Evolutionary conservation across 2,797 vertebrate species (phyloP).

Genomic region (Rachycentron canadum): DNA sequence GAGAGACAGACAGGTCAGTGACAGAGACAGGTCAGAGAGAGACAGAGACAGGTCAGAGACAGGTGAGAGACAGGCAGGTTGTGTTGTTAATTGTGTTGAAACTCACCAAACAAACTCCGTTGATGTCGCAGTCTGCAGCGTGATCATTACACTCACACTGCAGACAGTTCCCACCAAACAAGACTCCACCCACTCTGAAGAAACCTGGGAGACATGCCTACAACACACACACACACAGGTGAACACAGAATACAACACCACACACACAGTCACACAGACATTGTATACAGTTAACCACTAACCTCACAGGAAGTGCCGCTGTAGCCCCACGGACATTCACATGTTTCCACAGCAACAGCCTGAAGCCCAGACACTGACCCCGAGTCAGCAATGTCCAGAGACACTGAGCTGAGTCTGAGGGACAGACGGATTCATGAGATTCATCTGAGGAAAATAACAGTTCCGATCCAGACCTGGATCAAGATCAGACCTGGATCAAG

Average conservation of each 20-base stretch:
- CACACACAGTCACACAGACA: background rate
- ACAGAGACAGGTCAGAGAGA: too few relatives aligned
- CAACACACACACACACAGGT: slow-evolving; percentile 17
- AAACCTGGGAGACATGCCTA: slow-evolving; percentile 91
- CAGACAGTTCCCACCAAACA: slow-evolving; percentile 94
- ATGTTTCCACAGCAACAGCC: slow-evolving; percentile 88
- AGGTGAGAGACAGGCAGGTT: too few relatives aligned
- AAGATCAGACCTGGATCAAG: too few relatives aligned
- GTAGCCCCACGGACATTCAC: slow-evolving; percentile 95
- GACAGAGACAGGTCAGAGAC: too few relatives aligned
- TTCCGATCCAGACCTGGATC: too few relatives aligned
- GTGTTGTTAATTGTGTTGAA: background rate
- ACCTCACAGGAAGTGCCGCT: slow-evolving; percentile 96
- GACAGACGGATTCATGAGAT: background rate
- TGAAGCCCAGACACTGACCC: slow-evolving; percentile 77
- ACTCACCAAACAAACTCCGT: slow-evolving; percentile 92
- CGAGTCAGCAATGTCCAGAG: slow-evolving; percentile 86
- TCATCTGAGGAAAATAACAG: background rate
- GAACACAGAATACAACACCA: background rate
- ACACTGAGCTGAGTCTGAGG: slow-evolving; percentile 87
- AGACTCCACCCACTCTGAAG: slow-evolving; percentile 91
- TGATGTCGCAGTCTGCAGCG: slow-evolving; percentile 87
- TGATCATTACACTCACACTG: slow-evolving; percentile 93
- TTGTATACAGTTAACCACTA: slow-evolving; percentile 34
- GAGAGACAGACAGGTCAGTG: too few relatives aligned